A percentile compares a stretch with the other conserved stretches of the same genome.
These are phyloP conservation scores for Cervus canadensis DNA, from an alignment of 2,113 vertebrate species.

Conservation along the genomic window DNA sequence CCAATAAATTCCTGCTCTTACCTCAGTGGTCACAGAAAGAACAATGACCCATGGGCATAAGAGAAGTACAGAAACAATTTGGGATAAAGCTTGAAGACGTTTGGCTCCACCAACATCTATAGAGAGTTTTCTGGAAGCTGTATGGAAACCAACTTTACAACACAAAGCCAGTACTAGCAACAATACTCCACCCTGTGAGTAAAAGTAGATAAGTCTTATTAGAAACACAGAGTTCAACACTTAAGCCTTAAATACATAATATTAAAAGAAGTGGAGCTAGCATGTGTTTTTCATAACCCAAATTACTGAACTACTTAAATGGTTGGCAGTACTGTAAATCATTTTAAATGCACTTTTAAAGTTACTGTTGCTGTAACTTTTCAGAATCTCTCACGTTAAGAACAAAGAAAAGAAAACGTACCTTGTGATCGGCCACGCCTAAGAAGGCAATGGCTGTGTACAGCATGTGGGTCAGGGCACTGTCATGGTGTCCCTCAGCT, in stretches of 20 bases:
- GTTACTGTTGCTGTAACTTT: background rate
- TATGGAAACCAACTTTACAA: constrained; percentile 95
- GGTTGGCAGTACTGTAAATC: background rate
- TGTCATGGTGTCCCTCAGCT: constrained; percentile 99
- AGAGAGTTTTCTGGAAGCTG: constrained; percentile 92
- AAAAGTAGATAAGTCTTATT: constrained; percentile 38
- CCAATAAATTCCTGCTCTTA: constrained; percentile 71
- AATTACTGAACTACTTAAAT: background rate
- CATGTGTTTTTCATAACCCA: background rate
- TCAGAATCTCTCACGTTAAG: background rate
- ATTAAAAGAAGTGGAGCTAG: constrained; percentile 2
- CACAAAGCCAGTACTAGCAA: constrained; percentile 92
- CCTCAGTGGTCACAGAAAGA: constrained; percentile 94
- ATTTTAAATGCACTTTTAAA: background rate
- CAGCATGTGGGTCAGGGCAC: constrained; percentile 94
- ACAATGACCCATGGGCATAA: constrained; percentile 95
- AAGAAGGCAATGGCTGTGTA: constrained; percentile 94
- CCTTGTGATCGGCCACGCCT: constrained; percentile 98
- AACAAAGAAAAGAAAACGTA: constrained; percentile 70
- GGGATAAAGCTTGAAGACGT: constrained; percentile 94
- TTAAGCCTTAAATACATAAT: background rate
- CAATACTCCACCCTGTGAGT: constrained; percentile 92
- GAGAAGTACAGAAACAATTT: constrained; percentile 89
- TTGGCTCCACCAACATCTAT: constrained; percentile 94
- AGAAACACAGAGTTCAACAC: background rate